Base-by-base conservation (phyloP, 1,140 invertebrate genomes). In the Tetragnatha versicolor region DNA sequence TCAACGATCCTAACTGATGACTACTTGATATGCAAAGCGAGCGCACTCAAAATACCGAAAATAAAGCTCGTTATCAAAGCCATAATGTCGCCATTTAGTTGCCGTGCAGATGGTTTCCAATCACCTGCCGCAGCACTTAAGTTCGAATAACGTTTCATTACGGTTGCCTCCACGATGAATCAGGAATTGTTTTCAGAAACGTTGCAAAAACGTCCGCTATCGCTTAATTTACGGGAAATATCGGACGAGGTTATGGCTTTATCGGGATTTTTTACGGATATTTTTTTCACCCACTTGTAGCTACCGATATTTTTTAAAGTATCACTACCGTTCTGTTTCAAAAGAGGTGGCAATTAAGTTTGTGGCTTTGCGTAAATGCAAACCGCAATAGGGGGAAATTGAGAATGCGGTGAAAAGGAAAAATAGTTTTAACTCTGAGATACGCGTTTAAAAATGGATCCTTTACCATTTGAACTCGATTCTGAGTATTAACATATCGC, bases 21-120 rank as follows among this genome's bases (percentile, higher is more conserved):
- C 69, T 73, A 73, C 69, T 73, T 73, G 69, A 73, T 73, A 73
- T 73, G 53, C 69, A 73, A 39, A 72, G 37, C 53, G 53, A 60
- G 69, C 55, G 17, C 49, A 49, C 31, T 37, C 20, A 53, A 70
- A 70, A 53, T 70, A 60, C 53, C 22, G 69, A 60, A 73, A 73
- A 73, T 72, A 72, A 72, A 58, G 49, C 68, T 72, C 68, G 68
- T 72, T 73, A 73, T 73, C 69, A 49, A 27, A 58, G 69, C 53
- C 51, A 37, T 73, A 73, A 73, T 73, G 53, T 73, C 27, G 55
- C 69, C 39, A 60, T 60, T 70, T 70, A 70, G 66, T 66, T 42
- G 47, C 33, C 17, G 27, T 55, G 66, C 33, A 51, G 66, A 70
- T 51, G 49, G 66, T 9, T 25, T 20, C 20, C 49, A 51, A 51